Base-by-base conservation (phyloP, 2,797 vertebrate genomes). In the Chrysocyon brachyurus region DNA sequence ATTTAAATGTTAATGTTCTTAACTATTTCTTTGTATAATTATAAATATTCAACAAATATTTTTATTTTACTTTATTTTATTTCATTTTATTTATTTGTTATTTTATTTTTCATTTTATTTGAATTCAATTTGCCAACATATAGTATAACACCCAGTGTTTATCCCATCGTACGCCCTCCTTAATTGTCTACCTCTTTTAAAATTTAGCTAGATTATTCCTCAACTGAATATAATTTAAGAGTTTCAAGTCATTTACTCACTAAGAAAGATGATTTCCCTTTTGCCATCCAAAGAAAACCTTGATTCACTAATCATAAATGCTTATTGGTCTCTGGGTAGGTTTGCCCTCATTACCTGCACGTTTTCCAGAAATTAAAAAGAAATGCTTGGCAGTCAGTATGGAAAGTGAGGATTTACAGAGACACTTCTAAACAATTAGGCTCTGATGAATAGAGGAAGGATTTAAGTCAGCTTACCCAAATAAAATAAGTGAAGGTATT, bases 381-480 rank as follows among this genome's bases (percentile, higher is more conserved):
- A 87, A 84, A 40, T 77, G 56, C 17, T 84, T 95, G 52, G 81
- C 21, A 75, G 14, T 90, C 86, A 83, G 6, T 61, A 61, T 79
- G 57, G 59, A 70, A 95, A 94, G 54, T 56, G 5, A 46, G 61
- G 10, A 72, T 95, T 97, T 61, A 52, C 21, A 88, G 68, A 85
- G 14, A 31, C 78, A 87, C 90, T 95, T 88, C 22, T 78, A 95
- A 97, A 95, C 33, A 97, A 79, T 95, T 95, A 90, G 75, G 24
- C 31, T 83, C 28, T 96, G 14, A 9, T 70, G 95, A 87, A 36
- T 19, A 78, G 22, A 90, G 31, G 14, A 89, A 95, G 56, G 91
- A 72, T 59, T 91, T 83, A 90, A 86, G 49, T 91, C n/a, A 54
- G 31, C 33, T 87, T 79, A 81, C 12, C 84, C 6, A 72, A 91